phyloP scores from a whole-genome alignment of 2,888 invertebrate species.

The Pteria penguin region DNA sequence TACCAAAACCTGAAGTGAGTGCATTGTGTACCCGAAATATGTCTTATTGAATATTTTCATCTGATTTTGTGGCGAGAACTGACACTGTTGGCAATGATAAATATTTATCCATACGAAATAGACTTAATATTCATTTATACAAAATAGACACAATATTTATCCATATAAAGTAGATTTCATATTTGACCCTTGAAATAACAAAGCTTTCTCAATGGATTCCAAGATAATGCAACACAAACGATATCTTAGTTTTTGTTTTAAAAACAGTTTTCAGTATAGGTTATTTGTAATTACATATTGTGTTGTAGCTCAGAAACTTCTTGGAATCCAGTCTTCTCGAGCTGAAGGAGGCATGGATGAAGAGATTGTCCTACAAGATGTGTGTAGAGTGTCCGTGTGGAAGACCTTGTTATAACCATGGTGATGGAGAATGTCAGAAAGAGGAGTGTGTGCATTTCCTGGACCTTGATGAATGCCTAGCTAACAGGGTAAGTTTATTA shows the following conservation, averaged over 20 bases:
- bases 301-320: conserved; percentile 78
- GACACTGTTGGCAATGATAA: no score
- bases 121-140: no score
- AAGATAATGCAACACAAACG: background rate
- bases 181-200: background rate
- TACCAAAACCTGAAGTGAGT: no score
- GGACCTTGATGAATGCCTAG: conserved; percentile 80
- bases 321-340: conserved; percentile 79
- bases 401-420: conserved; percentile 76
- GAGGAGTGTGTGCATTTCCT: conserved; percentile 80
- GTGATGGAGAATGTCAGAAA: conserved; percentile 69
- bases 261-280: no score
- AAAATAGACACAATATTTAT: no score
- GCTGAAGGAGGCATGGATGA: conserved; percentile 79
- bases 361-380: conserved; percentile 77
- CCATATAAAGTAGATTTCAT: no score
- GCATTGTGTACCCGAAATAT: no score
- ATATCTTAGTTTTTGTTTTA: background rate
- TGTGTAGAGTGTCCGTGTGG: conserved; percentile 79
- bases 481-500: conserved; percentile 80
- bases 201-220: background rate
- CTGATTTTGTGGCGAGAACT: no score
- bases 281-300: background rate
- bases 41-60: no score
- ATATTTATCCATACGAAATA: no score